Evolutionary conservation across 2,888 invertebrate genomes (phyloP), one percentile per base, ranked within the genome.

Genomic region (Spatulosminthurus flaviceps): DNA sequence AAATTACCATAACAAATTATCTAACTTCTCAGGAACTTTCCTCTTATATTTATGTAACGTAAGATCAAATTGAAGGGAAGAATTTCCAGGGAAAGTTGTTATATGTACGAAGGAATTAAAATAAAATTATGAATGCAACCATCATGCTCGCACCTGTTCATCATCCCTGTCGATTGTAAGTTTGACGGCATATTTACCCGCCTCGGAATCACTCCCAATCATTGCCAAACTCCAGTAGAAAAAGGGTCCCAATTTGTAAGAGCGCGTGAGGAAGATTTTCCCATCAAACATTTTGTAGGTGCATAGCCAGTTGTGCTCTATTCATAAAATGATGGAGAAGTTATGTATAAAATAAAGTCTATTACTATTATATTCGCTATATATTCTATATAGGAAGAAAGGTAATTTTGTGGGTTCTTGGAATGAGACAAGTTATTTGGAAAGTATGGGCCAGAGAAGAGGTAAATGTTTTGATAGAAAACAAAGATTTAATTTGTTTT

Each of bases 161-260:
- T 60, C n/a, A 29, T 29, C 26, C n/a, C 51, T 74, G 21, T 74
- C 74, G 19, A 74, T 74, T 1, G 29, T 21, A 0, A 74, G 60
- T 74, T 74, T 74, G 61, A 74, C 74, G n/a, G 74, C 74, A 61
- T 74, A 74, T 22, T 74, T 74, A 0, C 21, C 1, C 5, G 74
- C 61, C 11, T 60, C 64, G 2, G 11, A 19, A 13, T 74, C 74
- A 21, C 74, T 28, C 0, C 61, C 74, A 29, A 74, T 29, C 0
- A 74, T 29, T 0, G 74, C 61, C 34, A 74, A 60, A 22, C 74
- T 74, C 74, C 74, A 74, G 74, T 74, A 61, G n/a, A 74, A 74
- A 13, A 34, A 24, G 13, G 29, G n/a, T 0, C 74, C 74, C 7
- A 29, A 9, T 61, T 74, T 74, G 34, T 61, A 74, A 28, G 61